Evolutionary conservation across 2,888 invertebrate species (phyloP).

Genomic region (Drosophila kambysellisi): DNA sequence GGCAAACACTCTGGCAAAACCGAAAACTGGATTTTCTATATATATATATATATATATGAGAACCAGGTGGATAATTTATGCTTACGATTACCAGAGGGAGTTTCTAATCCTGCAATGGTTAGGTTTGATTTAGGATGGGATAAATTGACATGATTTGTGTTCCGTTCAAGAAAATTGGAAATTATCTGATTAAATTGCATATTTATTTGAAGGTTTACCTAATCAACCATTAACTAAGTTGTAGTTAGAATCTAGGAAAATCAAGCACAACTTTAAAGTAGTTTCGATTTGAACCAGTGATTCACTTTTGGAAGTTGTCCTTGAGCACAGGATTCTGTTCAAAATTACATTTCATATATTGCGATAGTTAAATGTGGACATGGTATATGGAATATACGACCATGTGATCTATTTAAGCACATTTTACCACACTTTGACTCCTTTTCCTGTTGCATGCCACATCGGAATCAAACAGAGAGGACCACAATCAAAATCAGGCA

Average conservation of each 20-base stretch:
- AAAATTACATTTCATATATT: background rate
- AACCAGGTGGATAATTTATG: background rate
- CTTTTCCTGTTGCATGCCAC: slow-evolving; percentile 13
- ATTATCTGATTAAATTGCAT: background rate
- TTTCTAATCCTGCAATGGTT: background rate
- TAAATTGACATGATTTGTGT: background rate
- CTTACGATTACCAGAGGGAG: background rate
- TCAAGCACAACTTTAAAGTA: background rate
- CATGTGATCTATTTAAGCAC: background rate
- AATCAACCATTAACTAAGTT: background rate
- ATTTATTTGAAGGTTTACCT: background rate
- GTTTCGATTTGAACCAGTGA: background rate
- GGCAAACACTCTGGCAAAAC: background rate
- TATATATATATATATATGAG: no score
- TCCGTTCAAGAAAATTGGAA: background rate
- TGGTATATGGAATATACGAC: background rate
- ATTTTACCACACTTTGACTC: background rate
- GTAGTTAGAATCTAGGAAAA: background rate
- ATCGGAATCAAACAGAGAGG: slow-evolving; percentile 19
- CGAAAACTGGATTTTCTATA: background rate
- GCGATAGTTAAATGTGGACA: background rate
- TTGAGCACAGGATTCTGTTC: no score
- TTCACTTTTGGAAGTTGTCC: background rate
- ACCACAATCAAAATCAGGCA: slow-evolving; percentile 34
- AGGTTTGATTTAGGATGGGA: background rate